Evolutionary conservation across 2,797 vertebrate genomes (phyloP).

Genomic region (Gephyroberyx darwinii): DNA sequence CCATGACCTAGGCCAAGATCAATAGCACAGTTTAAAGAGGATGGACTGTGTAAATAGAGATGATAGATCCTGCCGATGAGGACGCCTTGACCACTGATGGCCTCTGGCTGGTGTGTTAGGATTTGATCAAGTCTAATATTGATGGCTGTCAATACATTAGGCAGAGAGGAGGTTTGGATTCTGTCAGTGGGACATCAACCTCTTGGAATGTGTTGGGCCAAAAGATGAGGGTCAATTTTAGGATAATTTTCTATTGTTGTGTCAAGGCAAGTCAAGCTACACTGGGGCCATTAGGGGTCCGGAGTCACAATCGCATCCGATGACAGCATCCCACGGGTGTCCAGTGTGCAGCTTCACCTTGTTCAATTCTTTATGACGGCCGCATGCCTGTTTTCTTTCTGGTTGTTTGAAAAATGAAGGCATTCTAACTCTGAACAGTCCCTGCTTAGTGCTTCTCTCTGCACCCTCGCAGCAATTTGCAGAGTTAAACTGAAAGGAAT

Average conservation of each 20-base stretch:
- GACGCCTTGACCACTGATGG: conserved; percentile 67
- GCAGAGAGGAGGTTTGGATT: conserved; percentile 36
- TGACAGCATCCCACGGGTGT: conserved; percentile 20
- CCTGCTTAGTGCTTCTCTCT: not conserved
- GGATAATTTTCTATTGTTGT: conserved; percentile 19
- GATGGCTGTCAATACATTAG: conserved; percentile 57
- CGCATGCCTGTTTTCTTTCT: not conserved
- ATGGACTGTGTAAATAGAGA: conserved; percentile 78
- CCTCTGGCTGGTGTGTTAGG: conserved; percentile 59
- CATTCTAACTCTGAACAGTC: too few species aligned
- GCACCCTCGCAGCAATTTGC: not conserved
- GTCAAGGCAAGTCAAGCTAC: conserved; percentile 14
- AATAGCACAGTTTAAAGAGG: conserved; percentile 77
- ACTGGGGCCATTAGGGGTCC: conserved; percentile 27
- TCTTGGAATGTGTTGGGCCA: conserved; percentile 22
- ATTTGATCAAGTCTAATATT: conserved; percentile 71
- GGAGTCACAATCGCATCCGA: conserved; percentile 16
- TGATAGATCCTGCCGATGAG: conserved; percentile 68
- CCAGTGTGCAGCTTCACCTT: conserved; percentile 19
- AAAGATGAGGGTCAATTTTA: conserved; percentile 29
- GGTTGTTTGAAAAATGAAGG: not conserved
- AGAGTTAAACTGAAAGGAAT: not conserved
- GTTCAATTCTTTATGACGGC: conserved; percentile 7
- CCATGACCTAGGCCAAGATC: conserved; percentile 74
- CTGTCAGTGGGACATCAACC: conserved; percentile 33